phyloP scores from a whole-genome alignment of 2,888 invertebrate genomes.

The Calameuta pallipes region DNA sequence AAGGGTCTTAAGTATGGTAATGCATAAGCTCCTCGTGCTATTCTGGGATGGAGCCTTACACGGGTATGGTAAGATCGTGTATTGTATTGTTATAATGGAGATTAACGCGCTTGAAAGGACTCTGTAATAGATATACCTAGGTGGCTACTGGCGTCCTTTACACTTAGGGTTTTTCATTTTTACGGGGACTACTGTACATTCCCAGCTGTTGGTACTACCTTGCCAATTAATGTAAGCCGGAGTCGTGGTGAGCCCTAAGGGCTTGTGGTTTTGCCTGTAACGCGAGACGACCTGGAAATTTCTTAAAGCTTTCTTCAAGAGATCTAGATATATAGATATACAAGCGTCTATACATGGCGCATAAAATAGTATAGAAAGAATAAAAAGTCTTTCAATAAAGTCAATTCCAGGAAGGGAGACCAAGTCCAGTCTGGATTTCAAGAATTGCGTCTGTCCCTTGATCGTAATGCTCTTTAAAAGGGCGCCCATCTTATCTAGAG shows the following conservation, averaged over 20 bases:
- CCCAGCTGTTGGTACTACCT: not conserved
- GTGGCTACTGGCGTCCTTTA: not conserved
- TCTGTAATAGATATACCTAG: slow-evolving; percentile 45
- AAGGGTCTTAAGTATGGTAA: not conserved
- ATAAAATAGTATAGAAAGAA: not conserved
- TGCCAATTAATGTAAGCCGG: not conserved
- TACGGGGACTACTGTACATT: not conserved
- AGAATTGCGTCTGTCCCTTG: slow-evolving; percentile 49
- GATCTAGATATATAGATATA: not conserved
- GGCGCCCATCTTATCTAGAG: slow-evolving; percentile 47
- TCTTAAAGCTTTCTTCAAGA: not conserved
- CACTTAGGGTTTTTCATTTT: not conserved
- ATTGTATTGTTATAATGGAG: slow-evolving; percentile 25
- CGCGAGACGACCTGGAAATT: not conserved
- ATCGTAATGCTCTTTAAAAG: slow-evolving; percentile 29
- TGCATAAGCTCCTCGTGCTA: not conserved
- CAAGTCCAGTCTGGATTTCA: slow-evolving; percentile 44
- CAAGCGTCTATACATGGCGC: not conserved
- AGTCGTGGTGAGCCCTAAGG: not conserved
- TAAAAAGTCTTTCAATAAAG: not conserved
- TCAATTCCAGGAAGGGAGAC: slow-evolving; percentile 39
- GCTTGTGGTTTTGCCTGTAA: not conserved
- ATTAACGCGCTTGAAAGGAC: slow-evolving; percentile 40
- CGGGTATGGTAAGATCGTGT: not conserved
- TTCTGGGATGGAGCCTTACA: not conserved